phyloP scores from a whole-genome alignment of 2,797 vertebrate species.

The Arnoldichthys spilopterus region DNA sequence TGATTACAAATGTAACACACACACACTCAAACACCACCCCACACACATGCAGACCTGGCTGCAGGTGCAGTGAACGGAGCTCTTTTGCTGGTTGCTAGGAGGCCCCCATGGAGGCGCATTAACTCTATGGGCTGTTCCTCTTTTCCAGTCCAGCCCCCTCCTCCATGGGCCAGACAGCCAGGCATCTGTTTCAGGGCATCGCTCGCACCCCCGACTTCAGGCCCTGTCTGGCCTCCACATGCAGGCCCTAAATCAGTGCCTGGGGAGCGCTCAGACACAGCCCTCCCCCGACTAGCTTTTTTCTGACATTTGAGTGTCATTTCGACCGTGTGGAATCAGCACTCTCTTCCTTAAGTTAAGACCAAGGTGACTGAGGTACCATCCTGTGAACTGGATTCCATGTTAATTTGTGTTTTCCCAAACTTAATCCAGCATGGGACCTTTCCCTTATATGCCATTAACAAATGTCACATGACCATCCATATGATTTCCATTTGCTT shows the following conservation, averaged over 20 bases:
- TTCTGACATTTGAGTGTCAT: conserved; percentile 60
- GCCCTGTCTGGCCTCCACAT: conserved; percentile 76
- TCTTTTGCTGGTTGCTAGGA: conserved; percentile 72
- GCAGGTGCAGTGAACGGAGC: conserved; percentile 59
- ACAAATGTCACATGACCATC: not conserved
- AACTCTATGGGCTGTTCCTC: conserved; percentile 65
- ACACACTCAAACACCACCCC: conserved; percentile 9
- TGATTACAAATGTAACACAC: conserved; percentile 5
- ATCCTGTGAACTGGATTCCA: not conserved
- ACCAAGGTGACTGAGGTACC: conserved; percentile 25
- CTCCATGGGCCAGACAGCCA: conserved; percentile 68
- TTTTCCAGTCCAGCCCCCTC: conserved; percentile 46
- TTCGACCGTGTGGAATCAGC: conserved; percentile 35
- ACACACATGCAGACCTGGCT: conserved; percentile 26
- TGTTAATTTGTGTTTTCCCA: not conserved
- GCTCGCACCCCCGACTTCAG: conserved; percentile 70
- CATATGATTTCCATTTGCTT: not conserved
- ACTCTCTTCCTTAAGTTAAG: conserved; percentile 5
- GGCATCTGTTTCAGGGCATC: conserved; percentile 80
- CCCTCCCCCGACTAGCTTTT: conserved; percentile 48
- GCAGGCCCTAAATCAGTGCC: conserved; percentile 74
- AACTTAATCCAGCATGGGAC: not conserved
- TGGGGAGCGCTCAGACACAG: conserved; percentile 58
- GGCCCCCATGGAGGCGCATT: conserved; percentile 65
- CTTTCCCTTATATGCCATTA: not conserved